Conservation (phyloP, 1,140 invertebrate species). For the Cepaea nemoralis region DNA sequence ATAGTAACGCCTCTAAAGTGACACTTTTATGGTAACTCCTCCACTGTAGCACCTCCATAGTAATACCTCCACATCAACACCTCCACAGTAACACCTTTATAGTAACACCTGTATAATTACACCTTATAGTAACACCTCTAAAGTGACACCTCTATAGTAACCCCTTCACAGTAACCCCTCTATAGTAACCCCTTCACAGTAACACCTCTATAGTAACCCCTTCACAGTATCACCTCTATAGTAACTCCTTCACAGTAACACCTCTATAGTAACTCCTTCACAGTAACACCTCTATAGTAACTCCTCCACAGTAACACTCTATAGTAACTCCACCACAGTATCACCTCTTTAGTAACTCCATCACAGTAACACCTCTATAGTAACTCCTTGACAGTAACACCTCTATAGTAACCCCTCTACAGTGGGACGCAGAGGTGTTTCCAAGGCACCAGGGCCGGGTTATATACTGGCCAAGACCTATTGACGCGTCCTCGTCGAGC, state of each 20-base stretch:
- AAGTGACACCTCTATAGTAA: no score
- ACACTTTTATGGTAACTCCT: background rate
- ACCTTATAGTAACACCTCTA: background rate
- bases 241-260: background rate
- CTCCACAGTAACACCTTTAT: slow-evolving; percentile 10
- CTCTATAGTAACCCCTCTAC: no score
- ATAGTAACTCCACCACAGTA: background rate
- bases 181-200: no score
- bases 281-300: no score
- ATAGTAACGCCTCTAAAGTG: background rate
- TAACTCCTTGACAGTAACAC: background rate
- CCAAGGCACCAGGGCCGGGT: no score
- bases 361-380: background rate
- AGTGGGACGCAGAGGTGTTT: no score
- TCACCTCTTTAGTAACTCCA: background rate
- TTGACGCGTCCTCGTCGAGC: no score
- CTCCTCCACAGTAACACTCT: background rate
- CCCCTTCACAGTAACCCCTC: no score
- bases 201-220: no score
- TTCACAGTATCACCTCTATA: background rate
- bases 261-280: no score
- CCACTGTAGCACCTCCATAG: slow-evolving; percentile 4
- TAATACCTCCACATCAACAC: background rate
- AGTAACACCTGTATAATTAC: background rate
- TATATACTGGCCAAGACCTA: no score